Base-by-base conservation (phyloP, 2,888 invertebrate genomes). In the Muscina levida region DNA sequence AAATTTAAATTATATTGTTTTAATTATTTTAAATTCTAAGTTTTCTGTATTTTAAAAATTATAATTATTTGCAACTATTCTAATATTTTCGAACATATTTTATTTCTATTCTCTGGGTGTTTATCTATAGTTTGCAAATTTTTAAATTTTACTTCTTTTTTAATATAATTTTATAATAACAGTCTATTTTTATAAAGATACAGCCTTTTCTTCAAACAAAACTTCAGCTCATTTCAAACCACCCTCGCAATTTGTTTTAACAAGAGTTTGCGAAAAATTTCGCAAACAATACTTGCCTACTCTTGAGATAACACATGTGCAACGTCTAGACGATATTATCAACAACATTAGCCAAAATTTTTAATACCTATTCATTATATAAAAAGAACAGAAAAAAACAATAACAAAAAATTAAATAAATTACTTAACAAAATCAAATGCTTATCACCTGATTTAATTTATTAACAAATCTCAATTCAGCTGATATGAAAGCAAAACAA, bases 291-390 rank as follows among this genome's bases (percentile, higher is more conserved):
- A 57, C n/a, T n/a, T n/a, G n/a, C n/a, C n/a, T n/a, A n/a, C n/a
- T n/a, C n/a, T n/a, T n/a, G n/a, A n/a, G n/a, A 57, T 15, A 57
- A 6, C 46, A 15, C 11, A 46, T 46, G 46, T n/a, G n/a, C 39
- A 42, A 48, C 17, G 74, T 68, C 67, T 57, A 74, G 57, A 67
- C 67, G 22, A 67, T 74, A 73, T 44, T 31, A 59, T 59, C 59
- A 56, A 4, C 19, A n/a, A n/a, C 24, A 24, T 48, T 48, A 46
- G 59, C 67, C 59, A 15, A 48, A 24, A 48, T 31, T 46, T 67
- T 11, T 67, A 39, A 53, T 10, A 22, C 48, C n/a, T 44, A 31
- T 11, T 26, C 39, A 19, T 17, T 11, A 42, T 22, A 42, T 44
- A n/a, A 17, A n/a, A 37, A 31, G 31, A 57, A 37, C 17, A 57